Base-by-base conservation (phyloP, 2,888 invertebrate species). In the Neuroscelio doddi region DNA sequence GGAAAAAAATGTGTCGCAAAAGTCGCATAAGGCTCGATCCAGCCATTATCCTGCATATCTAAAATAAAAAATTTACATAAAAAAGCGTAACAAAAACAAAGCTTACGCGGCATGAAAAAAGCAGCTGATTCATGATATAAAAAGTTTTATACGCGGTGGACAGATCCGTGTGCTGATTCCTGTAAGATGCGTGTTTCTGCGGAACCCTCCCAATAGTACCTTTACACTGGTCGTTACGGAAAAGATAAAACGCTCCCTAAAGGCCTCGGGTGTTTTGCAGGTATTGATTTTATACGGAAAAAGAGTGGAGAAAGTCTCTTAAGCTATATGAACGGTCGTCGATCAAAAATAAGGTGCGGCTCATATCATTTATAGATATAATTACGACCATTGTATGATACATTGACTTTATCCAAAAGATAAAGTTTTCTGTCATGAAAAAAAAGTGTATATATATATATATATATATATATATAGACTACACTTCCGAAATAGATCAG, bases 231-330 rank as follows among this genome's bases (percentile, higher is more conserved):
- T 56, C 41, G 55, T 56, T 57, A 47, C 8, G 52, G 47, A 42
- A 27, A 49, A 64, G 45, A 64, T 58, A 59, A 65, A 64, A 46
- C 56, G 51, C 56, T 57, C 56, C 44, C 56, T 27, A 52, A 56
- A 65, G 58, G 45, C 58, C 59, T 59, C 41, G 59, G 41, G 1
- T 56, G 50, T 64, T 58, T 59, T 58, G 59, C 46, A 41, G 51
- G 29, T 56, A 64, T 58, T 46, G 64, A 64, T 64, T 58, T 41
- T 15, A 44, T 44, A 38, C 50, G 36, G 15, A 32, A 44, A 51
- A 46, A 30, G 5, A 24, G 24, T 24, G 41, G 10, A 41, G 10
- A 10, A 41, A 41, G 41, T 64, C 50, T 45, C 39, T 58, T 41
- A 44, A 45, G 49, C 49, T 44, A 47, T 24, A 32, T 17, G 46